These are phyloP conservation scores for Microplitis manilae DNA, from an alignment of 2,888 invertebrate species.

Conservation along the genomic window DNA sequence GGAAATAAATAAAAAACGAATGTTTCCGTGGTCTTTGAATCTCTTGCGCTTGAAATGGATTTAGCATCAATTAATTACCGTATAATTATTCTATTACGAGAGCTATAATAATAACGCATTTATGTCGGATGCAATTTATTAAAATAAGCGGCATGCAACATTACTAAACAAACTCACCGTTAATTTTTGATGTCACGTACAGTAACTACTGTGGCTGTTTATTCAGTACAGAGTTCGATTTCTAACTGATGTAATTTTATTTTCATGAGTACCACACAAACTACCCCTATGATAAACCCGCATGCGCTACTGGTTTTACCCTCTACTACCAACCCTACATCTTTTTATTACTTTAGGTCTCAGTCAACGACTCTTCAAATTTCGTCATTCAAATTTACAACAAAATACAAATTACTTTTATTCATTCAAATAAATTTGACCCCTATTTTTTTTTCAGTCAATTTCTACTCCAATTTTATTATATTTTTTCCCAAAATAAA, in stretches of 20 bases:
- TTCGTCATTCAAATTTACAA: conserved; percentile 5
- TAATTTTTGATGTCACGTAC: not conserved
- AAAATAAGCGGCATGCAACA: not conserved
- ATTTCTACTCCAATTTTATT: no score
- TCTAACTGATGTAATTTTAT: not conserved
- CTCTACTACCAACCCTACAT: conserved; percentile 35
- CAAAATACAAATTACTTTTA: no score
- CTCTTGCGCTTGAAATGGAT: no score
- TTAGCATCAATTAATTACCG: no score
- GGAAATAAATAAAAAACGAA: not conserved
- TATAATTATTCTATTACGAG: no score
- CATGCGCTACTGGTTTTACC: conserved; percentile 36
- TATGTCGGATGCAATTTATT: no score
- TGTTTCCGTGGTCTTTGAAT: not conserved
- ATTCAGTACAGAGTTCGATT: conserved; percentile 2
- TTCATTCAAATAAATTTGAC: no score
- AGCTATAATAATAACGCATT: no score
- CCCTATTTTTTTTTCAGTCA: no score
- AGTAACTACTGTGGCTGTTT: not conserved
- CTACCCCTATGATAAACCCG: conserved; percentile 19
- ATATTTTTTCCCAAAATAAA: no score
- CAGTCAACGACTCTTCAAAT: conserved; percentile 42
- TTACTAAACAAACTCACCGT: not conserved
- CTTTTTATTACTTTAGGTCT: conserved; percentile 45
- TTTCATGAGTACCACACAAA: conserved; percentile 13